Conservation (phyloP, 2,888 invertebrate species). For the Lithophane socia region DNA sequence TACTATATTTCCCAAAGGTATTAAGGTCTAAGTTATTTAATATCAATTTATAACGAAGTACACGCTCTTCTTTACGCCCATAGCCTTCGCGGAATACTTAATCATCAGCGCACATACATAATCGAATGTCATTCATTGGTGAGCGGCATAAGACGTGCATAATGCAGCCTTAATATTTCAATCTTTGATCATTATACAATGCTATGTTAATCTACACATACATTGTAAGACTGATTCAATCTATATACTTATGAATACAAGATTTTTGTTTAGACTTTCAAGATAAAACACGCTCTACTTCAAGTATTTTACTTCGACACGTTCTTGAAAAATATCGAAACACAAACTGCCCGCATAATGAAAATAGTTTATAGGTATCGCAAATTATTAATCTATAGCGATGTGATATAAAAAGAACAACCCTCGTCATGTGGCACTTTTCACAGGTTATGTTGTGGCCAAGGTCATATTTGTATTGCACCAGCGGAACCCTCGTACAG, state of each 20-base stretch:
- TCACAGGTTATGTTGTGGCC: conserved; percentile 25
- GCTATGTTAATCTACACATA: conserved; percentile 32
- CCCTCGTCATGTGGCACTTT: conserved; percentile 39
- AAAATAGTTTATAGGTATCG: conserved; percentile 1
- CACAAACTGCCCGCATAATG: conserved; percentile 17
- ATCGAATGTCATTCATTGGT: conserved; percentile 31
- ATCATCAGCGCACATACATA: conserved; percentile 29
- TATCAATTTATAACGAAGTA: conserved; percentile 9
- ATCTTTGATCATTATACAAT: conserved; percentile 41
- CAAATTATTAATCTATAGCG: neutral
- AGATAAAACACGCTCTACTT: conserved; percentile 25
- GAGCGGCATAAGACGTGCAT: conserved; percentile 17
- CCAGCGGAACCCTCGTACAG: conserved; percentile 1
- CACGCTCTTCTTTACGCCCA: neutral
- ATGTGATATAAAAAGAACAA: conserved; percentile 24
- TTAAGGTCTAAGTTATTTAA: neutral
- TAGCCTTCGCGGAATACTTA: conserved; percentile 35
- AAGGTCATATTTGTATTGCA: conserved; percentile 34
- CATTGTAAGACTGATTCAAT: conserved; percentile 31
- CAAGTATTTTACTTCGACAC: neutral
- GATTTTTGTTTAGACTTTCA: conserved; percentile 21
- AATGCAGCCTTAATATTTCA: conserved; percentile 15
- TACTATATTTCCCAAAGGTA: neutral
- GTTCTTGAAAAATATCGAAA: conserved; percentile 10
- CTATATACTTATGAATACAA: conserved; percentile 21